Conservation (phyloP, 1,140 invertebrate species). For the Leptonema lineaticorne region DNA sequence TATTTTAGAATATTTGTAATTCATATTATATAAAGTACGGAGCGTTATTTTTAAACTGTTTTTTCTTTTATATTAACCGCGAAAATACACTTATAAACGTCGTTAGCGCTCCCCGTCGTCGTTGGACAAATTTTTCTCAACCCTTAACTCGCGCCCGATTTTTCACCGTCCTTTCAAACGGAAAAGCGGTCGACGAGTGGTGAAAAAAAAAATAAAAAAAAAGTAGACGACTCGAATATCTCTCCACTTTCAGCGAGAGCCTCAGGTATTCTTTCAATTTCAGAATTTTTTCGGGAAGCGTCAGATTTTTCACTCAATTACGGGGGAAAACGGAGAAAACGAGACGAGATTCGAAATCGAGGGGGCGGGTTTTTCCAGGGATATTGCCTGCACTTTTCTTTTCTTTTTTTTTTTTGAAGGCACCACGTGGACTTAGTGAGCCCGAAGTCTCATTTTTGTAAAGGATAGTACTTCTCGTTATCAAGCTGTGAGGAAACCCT, state of each 20-base stretch:
- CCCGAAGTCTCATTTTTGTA: neutral
- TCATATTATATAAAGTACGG: too few relatives aligned
- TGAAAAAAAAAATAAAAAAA: too few relatives aligned
- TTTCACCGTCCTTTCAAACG: neutral
- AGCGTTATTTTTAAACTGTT: too few relatives aligned
- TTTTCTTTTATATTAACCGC: too few relatives aligned
- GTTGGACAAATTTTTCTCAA: neutral
- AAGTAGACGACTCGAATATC: too few relatives aligned
- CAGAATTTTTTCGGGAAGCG: neutral
- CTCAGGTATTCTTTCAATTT: conserved; percentile 2
- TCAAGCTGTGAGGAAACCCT: neutral
- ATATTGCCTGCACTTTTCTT: conserved; percentile 6
- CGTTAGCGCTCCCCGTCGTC: neutral
- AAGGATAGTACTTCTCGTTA: neutral
- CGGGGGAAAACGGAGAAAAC: neutral
- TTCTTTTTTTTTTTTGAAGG: too few relatives aligned
- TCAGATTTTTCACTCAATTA: conserved; percentile 24
- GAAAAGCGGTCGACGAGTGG: too few relatives aligned
- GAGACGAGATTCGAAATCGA: neutral
- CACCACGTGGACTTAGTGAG: neutral
- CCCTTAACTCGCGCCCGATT: too few relatives aligned
- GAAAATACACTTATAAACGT: conserved; percentile 15
- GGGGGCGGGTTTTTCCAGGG: neutral
- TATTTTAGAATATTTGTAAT: too few relatives aligned
- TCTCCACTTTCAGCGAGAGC: neutral